A percentile compares a stretch with the other conserved stretches of the same genome.
phyloP scores from a whole-genome alignment of 2,888 invertebrate species.

The Tetragonisca angustula region DNA sequence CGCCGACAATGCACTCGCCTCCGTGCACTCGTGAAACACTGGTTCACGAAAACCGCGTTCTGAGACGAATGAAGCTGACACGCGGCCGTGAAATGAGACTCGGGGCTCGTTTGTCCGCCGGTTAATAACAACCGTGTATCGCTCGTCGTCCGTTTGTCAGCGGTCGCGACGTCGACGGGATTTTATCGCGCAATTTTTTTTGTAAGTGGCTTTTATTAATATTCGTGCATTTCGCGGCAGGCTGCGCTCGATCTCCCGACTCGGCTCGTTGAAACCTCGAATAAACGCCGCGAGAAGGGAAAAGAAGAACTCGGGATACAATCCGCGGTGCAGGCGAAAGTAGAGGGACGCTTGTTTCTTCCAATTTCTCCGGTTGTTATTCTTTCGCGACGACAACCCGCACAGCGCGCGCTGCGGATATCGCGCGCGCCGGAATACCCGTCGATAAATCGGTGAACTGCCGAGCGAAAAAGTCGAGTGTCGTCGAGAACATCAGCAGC shows the following conservation, averaged over 20 bases:
- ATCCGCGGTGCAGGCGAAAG: conserved; percentile 23
- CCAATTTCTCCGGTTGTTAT: conserved; percentile 48
- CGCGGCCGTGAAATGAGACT: background rate
- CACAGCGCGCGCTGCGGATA: conserved; percentile 10
- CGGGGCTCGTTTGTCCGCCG: background rate
- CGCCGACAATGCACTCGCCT: background rate
- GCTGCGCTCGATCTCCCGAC: conserved; percentile 22
- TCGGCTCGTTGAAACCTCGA: conserved; percentile 6
- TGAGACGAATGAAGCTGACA: conserved; percentile 8
- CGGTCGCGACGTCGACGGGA: background rate
- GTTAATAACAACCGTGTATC: background rate
- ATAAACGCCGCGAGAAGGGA: background rate
- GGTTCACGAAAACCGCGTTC: background rate
- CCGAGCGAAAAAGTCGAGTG: conserved; percentile 26
- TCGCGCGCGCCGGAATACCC: conserved; percentile 29
- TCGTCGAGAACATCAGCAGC: conserved; percentile 12
- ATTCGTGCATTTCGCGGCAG: conserved; percentile 13
- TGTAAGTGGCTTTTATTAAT: conserved; percentile 26
- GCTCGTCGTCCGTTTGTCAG: background rate
- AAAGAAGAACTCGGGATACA: conserved; percentile 9
- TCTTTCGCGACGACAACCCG: conserved; percentile 43
- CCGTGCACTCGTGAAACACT: background rate
- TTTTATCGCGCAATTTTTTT: conserved; percentile 1
- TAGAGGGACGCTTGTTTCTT: conserved; percentile 39
- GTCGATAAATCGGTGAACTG: conserved; percentile 48